Evolutionary conservation across 2,888 invertebrate genomes (phyloP), one percentile per base, ranked within the genome.

Genomic region (Prenolepis imparis): DNA sequence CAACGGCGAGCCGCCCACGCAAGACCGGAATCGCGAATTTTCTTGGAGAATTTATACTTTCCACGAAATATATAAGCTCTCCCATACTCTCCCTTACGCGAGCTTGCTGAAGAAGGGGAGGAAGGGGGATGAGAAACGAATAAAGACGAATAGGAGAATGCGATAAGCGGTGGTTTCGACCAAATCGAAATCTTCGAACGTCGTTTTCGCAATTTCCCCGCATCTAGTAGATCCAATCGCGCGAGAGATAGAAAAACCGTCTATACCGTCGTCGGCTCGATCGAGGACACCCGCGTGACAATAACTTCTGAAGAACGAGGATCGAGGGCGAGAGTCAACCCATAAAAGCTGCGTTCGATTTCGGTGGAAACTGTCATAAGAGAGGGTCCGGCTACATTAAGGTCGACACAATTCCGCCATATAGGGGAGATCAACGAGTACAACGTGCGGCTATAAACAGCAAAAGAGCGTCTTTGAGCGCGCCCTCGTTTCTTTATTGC

Each of bases 111-210:
- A 84, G 63, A 75, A 18, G 55, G 48, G 24, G 41, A 24, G 28
- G n/a, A 8, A 0, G 8, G 5, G 15, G 28, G 67, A 28, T 21
- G 74, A 78, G 63, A 55, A 63, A 59, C 63, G 59, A 86, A 87
- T 85, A 88, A 87, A 75, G 75, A 68, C 61, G 70, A 86, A 84
- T 74, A 82, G 63, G 48, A 74, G 61, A 59, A 64, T 21, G 72
- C 84, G 88, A 85, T 89, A 88, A 88, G 85, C 86, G 87, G 41
- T 36, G 36, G 75, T 87, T 78, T 82, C 84, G 73, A 21, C 63
- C 63, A 64, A 72, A 63, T 82, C 67, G 59, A 61, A 28, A 52
- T 73, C 72, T 61, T 41, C 52, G 52, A 52, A 44, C 59, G 21
- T 48, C 81, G 81, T 82, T 55, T 64, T 28, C 48, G 44, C 75